Evolutionary conservation across 37 sponge, comb jelly and placozoan genomes (phyloP), one percentile per base, ranked within the genome.

Genomic region (Dysidea cf. avara): DNA sequence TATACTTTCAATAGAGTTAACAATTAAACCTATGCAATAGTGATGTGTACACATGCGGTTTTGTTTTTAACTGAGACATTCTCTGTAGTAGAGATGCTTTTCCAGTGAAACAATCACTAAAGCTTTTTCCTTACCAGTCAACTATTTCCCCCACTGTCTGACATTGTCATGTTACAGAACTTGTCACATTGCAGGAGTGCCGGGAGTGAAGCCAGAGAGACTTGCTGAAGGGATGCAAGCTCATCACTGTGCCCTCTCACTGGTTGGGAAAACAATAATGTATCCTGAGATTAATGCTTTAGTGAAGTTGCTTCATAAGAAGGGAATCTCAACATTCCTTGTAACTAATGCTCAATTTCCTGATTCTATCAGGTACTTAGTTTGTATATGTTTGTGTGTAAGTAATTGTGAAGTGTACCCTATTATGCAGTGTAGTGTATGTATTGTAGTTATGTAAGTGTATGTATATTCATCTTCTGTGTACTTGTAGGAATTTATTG

Each of bases 341-440:
- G 96, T 95, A 67, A 95, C 96, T 34, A 95, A 95, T 63, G 96
- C 96, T 14, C 96, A 95, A 81, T 95, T 95, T 39, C 96, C 96
- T 40, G 86, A 92, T 17, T 85, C 93, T 33, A 95, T 95, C n/a
- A 89, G 81, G 94, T 89, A 28, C 16, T 1, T 7, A 38, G 58
- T 56, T 6, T 26, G 29, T 56, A 13, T 56, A 12, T 26, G 25
- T 29, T 6, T 22, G 58, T 56, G 25, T 56, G 25, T 33, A 9
- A 24, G 32, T 34, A 33, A 14, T 9, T 64, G 32, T 32, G 21
- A 7, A 20, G 22, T 68, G 58, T 56, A 13, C 58, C 4, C 13
- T 3, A 4, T 47, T 68, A 7, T 47, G 30, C 18, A 11, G 30
- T 64, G 66, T 64, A 36, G 30, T 24, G 30, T 32, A 9, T 43